phyloP scores from a whole-genome alignment of 2,113 vertebrate genomes.

The Formicarius rufipectus region DNA sequence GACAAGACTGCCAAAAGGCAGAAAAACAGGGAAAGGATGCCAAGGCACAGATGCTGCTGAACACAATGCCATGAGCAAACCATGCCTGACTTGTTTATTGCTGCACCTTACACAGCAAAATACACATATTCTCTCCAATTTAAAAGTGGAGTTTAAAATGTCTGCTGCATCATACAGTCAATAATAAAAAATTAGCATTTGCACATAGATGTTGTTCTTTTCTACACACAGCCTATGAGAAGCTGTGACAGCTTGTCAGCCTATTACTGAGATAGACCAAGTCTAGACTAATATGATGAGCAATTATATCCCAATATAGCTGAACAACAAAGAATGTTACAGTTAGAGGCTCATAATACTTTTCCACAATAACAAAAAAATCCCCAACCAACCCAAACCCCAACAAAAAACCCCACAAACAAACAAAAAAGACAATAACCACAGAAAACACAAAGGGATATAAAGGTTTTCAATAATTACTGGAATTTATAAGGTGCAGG shows the following conservation, averaged over 20 bases:
- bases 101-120: not conserved
- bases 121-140: not conserved
- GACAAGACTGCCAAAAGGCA: not conserved
- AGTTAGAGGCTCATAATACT: not conserved
- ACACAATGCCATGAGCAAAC: not conserved
- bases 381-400: not conserved
- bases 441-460: not conserved
- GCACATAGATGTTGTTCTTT: not conserved
- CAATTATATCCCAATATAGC: not conserved
- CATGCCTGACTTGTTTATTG: not conserved
- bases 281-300: not conserved
- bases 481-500: not conserved
- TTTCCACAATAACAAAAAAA: not conserved
- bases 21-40: not conserved
- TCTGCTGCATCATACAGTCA: not conserved
- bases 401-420: not conserved
- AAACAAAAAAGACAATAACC: not conserved
- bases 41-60: not conserved
- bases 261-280: not conserved
- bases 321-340: not conserved
- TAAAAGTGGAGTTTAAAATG: not conserved
- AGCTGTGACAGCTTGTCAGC: not conserved
- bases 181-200: not conserved
- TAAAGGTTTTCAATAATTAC: not conserved
- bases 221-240: not conserved